Percentiles rank a stretch among this genome's conserved stretches.
Conservation (phyloP, 1,140 invertebrate species). For the Eciton burchellii region DNA sequence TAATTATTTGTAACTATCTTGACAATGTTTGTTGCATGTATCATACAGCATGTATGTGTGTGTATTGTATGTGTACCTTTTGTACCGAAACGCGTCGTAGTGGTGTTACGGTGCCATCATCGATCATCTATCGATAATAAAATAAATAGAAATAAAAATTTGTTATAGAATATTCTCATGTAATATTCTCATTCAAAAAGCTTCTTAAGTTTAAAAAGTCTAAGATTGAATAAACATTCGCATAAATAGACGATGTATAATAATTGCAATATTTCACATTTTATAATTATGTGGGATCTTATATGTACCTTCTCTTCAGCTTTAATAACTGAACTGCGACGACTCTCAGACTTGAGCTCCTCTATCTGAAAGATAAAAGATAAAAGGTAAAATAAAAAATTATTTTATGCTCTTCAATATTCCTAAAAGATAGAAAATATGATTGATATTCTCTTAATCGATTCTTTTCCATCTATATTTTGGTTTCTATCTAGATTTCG, state of each 20-base stretch:
- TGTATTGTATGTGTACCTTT: constrained; percentile 73
- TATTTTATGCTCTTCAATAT: not conserved
- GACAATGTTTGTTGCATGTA: not conserved
- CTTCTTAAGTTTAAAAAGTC: not conserved
- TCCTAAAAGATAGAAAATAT: not conserved
- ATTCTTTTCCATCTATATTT: constrained; percentile 80
- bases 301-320: constrained; percentile 82
- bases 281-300: too few species aligned
- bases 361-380: constrained; percentile 73
- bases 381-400: not conserved
- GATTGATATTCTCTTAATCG: constrained; percentile 76
- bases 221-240: too few species aligned
- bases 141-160: constrained; percentile 29
- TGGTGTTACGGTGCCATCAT: constrained; percentile 74
- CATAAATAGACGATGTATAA: too few species aligned
- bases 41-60: not conserved
- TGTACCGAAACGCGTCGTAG: constrained; percentile 80
- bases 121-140: constrained; percentile 53
- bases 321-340: constrained; percentile 81
- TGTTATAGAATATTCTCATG: not conserved
- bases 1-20: constrained; percentile 29
- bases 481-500: constrained; percentile 77
- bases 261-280: too few species aligned
- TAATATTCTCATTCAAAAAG: not conserved
- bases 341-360: constrained; percentile 82